Percentiles rank a stretch among this genome's conserved stretches.
Evolutionary conservation across 64 coral and sea anemone genomes (phyloP).

Genomic region (Anthopleura sola): DNA sequence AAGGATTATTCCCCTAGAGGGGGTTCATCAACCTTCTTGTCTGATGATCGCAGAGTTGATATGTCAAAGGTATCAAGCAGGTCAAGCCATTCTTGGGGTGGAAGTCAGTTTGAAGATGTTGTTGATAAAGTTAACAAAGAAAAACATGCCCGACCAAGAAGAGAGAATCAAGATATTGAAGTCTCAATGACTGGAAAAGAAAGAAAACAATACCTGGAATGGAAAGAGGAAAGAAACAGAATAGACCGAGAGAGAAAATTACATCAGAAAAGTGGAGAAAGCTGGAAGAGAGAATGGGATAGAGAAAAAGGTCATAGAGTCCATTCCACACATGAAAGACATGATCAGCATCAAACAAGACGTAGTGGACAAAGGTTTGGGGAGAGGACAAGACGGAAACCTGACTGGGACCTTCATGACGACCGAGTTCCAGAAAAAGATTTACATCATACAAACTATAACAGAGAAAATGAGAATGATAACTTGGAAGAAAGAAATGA

Average conservation of each 20-base stretch:
- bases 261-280: constrained; percentile 64
- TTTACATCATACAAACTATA: neutral
- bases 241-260: constrained; percentile 65
- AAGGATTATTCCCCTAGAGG: neutral
- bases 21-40: constrained; percentile 34
- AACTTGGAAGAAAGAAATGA: neutral
- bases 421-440: constrained; percentile 19
- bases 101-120: constrained; percentile 61
- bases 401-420: constrained; percentile 16
- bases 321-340: neutral
- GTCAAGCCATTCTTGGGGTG: constrained; percentile 78
- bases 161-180: neutral
- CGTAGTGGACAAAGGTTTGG: constrained; percentile 9
- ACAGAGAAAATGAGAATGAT: neutral
- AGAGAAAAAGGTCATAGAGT: constrained; percentile 24
- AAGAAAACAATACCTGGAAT: constrained; percentile 54
- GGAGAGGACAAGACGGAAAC: neutral
- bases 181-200: constrained; percentile 71
- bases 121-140: constrained; percentile 53
- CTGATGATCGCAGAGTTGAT: constrained; percentile 60
- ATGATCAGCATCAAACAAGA: constrained; percentile 3
- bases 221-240: constrained; percentile 72
- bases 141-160: neutral
- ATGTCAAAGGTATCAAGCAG: constrained; percentile 71
- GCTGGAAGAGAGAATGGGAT: constrained; percentile 83